Evolutionary conservation across 2,888 invertebrate species (phyloP), one percentile per base, ranked within the genome.

Genomic region (Andrena trimmerana): DNA sequence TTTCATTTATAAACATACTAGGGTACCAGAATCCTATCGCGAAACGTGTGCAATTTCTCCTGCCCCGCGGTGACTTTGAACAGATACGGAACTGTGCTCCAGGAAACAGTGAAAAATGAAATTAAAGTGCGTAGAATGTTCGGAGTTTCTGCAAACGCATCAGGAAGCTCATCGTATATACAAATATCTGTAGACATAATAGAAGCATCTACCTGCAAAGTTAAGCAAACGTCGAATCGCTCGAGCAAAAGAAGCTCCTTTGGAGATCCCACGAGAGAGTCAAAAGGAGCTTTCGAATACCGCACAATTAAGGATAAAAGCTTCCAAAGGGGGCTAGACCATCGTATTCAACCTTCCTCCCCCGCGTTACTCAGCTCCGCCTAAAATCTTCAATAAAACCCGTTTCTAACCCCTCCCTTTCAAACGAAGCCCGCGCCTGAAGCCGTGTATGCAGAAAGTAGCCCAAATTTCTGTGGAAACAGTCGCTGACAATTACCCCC

Each of bases 1-100:
- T 50, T 78, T 68, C 69, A 57, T 36, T 42, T 69, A 16, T 36
- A 7, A 33, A 57, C 36, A 16, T 16, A 52, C 52, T 2, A n/a
- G 36, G 36, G 57, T 78, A 62, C 31, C 20, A 16, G 54, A 72
- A 33, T 10, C 8, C 42, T 52, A 60, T 36, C 75, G 48, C 50
- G 33, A 59, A 75, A 71, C 48, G 33, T 48, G 48, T 27, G 20
- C 54, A 42, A 71, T 72, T 63, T 63, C 31, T 76, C 63, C 31
- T 13, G 63, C 42, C 52, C 71, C 42, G 10, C 33, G 13, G 31
- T 50, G 31, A 27, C 36, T 24, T 48, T 13, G 16, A 48, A 7
- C 24, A 57, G 65, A 73, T 33, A 48, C 42, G 36, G 13, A 62
- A 16, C 33, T 60, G 7, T 16, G 16, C 27, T 7, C 16, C 16